Percentiles rank a stretch among this genome's conserved stretches.
Conservation (phyloP, 2,797 vertebrate genomes). For the Percopsis omiscomaycus region DNA sequence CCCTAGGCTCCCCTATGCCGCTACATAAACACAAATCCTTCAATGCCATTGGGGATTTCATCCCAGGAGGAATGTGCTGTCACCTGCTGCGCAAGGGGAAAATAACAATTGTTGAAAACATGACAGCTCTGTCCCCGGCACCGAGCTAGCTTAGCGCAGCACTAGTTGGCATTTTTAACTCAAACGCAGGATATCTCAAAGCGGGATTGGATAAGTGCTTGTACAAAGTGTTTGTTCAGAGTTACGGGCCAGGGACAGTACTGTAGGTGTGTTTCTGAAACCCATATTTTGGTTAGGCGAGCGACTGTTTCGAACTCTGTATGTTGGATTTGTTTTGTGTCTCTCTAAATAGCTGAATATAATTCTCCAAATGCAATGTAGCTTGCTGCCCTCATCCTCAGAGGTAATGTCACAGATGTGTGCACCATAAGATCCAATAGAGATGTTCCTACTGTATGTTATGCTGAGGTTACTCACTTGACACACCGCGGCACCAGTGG, state of each 20-base stretch:
- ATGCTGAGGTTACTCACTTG: constrained; percentile 6
- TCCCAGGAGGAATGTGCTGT: constrained; percentile 69
- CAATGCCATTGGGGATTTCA: constrained; percentile 57
- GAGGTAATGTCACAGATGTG: too few relatives aligned
- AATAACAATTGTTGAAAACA: constrained; percentile 72
- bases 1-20: constrained; percentile 59
- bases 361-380: too few relatives aligned
- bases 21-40: constrained; percentile 71
- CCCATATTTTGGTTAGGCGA: neutral
- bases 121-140: constrained; percentile 51
- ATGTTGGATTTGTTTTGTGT: too few relatives aligned
- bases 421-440: neutral
- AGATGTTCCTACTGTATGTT: neutral
- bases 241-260: constrained; percentile 11
- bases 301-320: too few relatives aligned
- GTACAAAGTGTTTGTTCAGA: neutral
- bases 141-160: constrained; percentile 40
- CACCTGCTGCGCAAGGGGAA: constrained; percentile 70
- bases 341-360: too few relatives aligned
- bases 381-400: too few relatives aligned
- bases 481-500: constrained; percentile 2
- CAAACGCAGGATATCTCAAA: constrained; percentile 26
- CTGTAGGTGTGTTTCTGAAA: neutral
- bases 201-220: neutral
- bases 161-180: constrained; percentile 28